These are phyloP conservation scores for cattle (Bos taurus) DNA, from an alignment of 2,113 vertebrate genomes.

Conservation along the genomic window DNA sequence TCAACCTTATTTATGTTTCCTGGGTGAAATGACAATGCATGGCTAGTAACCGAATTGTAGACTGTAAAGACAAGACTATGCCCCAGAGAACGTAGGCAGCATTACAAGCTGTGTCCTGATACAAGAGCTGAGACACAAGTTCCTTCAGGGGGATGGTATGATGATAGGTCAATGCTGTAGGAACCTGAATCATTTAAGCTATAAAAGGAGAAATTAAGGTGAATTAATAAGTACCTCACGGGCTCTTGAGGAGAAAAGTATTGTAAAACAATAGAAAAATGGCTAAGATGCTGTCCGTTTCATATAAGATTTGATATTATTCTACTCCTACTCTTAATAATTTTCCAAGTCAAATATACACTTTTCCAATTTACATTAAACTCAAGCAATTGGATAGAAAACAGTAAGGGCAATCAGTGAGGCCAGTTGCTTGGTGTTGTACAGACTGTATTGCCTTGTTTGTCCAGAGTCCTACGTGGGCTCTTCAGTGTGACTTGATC, in stretches of 20 bases:
- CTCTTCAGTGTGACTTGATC: too few species aligned
- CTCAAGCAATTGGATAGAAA: background rate
- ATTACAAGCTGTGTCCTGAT: accelerated
- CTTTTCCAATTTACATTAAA: background rate
- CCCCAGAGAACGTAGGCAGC: background rate
- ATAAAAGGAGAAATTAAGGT: background rate
- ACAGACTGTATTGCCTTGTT: accelerated
- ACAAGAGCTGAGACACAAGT: accelerated
- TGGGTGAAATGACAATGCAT: background rate
- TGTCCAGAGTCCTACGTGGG: accelerated
- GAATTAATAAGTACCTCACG: background rate
- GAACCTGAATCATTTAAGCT: background rate
- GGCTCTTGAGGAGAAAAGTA: background rate
- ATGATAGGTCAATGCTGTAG: too few species aligned
- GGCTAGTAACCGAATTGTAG: background rate
- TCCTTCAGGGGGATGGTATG: background rate
- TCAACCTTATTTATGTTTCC: background rate
- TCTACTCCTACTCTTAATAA: background rate
- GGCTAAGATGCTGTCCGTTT: accelerated
- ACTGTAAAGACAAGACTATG: background rate
- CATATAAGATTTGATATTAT: too few species aligned
- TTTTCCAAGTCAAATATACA: background rate
- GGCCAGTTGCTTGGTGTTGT: accelerated
- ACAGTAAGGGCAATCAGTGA: too few species aligned
- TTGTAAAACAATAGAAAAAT: too few species aligned